Percentiles rank a stretch among this genome's conserved stretches.
Evolutionary conservation across 2,113 vertebrate genomes (phyloP).

Genomic region (Arothron firmamentum): DNA sequence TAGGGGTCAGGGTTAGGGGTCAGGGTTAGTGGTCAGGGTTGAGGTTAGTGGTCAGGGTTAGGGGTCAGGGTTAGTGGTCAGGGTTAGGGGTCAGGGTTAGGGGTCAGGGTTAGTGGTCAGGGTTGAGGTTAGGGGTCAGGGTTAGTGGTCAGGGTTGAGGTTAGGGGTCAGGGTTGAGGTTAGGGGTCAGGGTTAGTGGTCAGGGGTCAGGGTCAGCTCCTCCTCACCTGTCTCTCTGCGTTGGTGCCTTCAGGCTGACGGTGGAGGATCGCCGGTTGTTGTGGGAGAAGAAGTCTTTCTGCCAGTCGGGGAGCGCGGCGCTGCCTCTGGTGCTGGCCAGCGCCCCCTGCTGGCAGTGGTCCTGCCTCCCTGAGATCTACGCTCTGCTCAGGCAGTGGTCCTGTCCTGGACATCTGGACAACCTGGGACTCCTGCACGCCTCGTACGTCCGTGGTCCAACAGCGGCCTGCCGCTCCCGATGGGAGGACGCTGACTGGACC

Average conservation of each 20-base stretch:
- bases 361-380: slow-evolving; percentile 92
- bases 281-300: slow-evolving; percentile 93
- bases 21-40: too few relatives aligned
- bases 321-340: slow-evolving; percentile 92
- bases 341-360: slow-evolving; percentile 96
- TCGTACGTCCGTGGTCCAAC: slow-evolving; percentile 74
- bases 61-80: too few relatives aligned
- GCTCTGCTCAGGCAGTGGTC: slow-evolving; percentile 90
- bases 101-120: too few relatives aligned
- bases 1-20: too few relatives aligned
- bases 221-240: not conserved
- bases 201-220: too few relatives aligned
- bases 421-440: slow-evolving; percentile 90
- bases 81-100: too few relatives aligned
- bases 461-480: not conserved
- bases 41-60: too few relatives aligned
- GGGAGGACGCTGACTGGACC: too few relatives aligned
- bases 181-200: too few relatives aligned
- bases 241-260: slow-evolving; percentile 56
- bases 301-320: slow-evolving; percentile 78
- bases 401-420: slow-evolving; percentile 88
- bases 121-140: too few relatives aligned
- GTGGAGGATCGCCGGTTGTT: slow-evolving; percentile 80
- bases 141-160: too few relatives aligned
- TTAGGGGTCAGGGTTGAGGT: too few relatives aligned